Evolutionary conservation across 2,797 vertebrate species (phyloP).

Genomic region (Pantherophis vulpinus): DNA sequence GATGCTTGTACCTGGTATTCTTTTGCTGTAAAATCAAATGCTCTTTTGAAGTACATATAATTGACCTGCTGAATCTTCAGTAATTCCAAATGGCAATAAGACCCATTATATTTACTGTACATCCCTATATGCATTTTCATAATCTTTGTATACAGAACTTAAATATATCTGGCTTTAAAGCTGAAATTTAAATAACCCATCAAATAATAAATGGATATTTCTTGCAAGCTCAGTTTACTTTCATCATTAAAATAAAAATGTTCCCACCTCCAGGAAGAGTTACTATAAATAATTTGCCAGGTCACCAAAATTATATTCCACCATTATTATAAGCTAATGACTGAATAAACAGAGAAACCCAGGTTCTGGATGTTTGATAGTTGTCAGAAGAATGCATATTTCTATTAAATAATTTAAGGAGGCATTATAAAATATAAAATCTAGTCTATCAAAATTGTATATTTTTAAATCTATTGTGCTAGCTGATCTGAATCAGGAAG

Average conservation of each 20-base stretch:
- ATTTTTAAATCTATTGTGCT: neutral
- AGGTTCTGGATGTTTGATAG: neutral
- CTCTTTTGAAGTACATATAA: neutral
- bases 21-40: neutral
- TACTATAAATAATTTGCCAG: neutral
- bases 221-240: neutral
- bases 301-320: neutral
- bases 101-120: neutral
- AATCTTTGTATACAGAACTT: neutral
- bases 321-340: neutral
- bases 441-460: constrained; percentile 37
- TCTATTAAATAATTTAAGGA: constrained; percentile 10
- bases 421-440: constrained; percentile 30
- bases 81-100: neutral
- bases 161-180: neutral
- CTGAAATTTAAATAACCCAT: neutral
- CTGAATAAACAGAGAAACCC: neutral
- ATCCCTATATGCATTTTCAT: neutral
- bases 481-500: neutral
- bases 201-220: neutral
- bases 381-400: neutral
- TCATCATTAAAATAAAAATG: neutral
- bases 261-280: neutral
- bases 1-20: neutral
- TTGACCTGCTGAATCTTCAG: neutral